Percentiles rank a stretch among this genome's conserved stretches.
Evolutionary conservation across 2,113 vertebrate genomes (phyloP).

Genomic region (Lepus europaeus): DNA sequence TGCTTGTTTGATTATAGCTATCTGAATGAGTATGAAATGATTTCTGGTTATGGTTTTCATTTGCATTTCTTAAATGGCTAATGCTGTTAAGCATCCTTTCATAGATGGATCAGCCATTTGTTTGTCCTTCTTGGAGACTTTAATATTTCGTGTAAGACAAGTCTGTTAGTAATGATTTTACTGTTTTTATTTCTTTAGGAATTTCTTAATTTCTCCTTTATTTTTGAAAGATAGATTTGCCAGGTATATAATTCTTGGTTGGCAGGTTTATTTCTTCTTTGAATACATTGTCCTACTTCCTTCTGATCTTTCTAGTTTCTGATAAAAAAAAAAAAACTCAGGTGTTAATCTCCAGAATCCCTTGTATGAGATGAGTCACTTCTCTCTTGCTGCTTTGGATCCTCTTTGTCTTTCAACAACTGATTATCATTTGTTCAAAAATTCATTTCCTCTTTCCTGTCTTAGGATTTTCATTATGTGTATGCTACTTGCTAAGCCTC

Average conservation of each 20-base stretch:
- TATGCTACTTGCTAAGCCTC: background rate
- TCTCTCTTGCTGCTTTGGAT: constrained; percentile 16
- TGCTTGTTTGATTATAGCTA: background rate
- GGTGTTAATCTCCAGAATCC: background rate
- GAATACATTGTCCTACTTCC: background rate
- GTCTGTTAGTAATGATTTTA: constrained; percentile 18
- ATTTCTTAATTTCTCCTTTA: background rate
- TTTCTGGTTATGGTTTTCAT: background rate
- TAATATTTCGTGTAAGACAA: background rate
- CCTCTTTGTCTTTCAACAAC: background rate
- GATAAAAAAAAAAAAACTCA: background rate
- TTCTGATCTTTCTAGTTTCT: background rate
- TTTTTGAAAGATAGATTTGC: background rate
- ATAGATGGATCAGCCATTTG: background rate
- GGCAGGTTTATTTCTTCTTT: background rate
- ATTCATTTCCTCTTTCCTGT: background rate
- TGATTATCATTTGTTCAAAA: background rate
- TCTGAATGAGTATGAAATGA: background rate
- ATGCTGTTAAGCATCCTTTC: background rate
- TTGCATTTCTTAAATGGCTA: background rate
- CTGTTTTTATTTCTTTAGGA: constrained; percentile 6
- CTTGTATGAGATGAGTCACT: background rate
- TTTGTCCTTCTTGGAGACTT: background rate
- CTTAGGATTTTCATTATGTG: background rate
- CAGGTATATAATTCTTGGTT: background rate